A percentile compares a stretch with the other conserved stretches of the same genome.
Conservation (phyloP, 2,797 vertebrate species). For the Enteromius treurensis region DNA sequence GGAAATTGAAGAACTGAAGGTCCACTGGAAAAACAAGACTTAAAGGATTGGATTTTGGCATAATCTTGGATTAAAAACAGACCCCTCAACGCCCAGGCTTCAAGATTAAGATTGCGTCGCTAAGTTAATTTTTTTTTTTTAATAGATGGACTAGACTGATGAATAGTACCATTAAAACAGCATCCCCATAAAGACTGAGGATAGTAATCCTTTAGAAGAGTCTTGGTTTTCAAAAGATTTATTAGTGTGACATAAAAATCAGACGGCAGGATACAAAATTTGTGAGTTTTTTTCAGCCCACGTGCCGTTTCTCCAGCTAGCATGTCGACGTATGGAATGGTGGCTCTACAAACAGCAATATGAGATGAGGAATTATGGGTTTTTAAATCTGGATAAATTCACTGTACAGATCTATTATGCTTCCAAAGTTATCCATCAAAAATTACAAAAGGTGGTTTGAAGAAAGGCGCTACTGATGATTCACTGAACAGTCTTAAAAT, state of each 20-base stretch:
- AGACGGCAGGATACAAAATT: constrained; percentile 38
- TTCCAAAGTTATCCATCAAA: not conserved
- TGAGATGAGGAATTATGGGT: constrained; percentile 5
- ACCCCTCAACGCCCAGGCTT: constrained; percentile 1
- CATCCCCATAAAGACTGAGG: constrained; percentile 27
- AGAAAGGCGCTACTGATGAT: not conserved
- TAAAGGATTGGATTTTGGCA: constrained; percentile 30
- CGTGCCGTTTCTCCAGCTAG: constrained; percentile 26
- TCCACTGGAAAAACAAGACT: constrained; percentile 41
- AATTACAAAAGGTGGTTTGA: not conserved
- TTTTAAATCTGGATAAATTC: constrained; percentile 14
- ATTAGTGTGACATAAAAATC: constrained; percentile 31
- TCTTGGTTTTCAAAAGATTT: constrained; percentile 23
- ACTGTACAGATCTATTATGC: not conserved
- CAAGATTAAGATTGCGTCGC: constrained; percentile 11
- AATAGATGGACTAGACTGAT: constrained; percentile 34
- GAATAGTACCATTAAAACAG: constrained; percentile 19
- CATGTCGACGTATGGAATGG: constrained; percentile 72
- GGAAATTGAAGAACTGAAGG: constrained; percentile 54
- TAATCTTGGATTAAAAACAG: constrained; percentile 10
- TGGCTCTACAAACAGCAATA: constrained; percentile 64
- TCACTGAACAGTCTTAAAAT: not conserved
- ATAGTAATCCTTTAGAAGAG: constrained; percentile 17
- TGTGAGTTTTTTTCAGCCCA: constrained; percentile 5
- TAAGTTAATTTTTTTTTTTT: not conserved